Evolutionary conservation across 2,113 vertebrate genomes (phyloP).

Genomic region (Parus major): DNA sequence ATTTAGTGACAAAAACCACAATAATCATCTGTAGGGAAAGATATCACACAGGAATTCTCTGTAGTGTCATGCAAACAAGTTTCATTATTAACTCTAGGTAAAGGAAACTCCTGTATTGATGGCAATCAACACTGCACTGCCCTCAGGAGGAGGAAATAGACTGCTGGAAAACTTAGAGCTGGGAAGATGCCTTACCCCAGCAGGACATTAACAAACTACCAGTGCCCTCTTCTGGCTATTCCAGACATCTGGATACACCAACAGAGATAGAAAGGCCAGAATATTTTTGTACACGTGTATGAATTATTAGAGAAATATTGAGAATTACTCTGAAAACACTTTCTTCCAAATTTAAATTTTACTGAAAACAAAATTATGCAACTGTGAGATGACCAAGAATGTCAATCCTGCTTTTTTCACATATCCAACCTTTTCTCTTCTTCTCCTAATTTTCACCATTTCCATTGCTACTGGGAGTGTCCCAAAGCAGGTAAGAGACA

Average conservation of each 20-base stretch:
- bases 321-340: background rate
- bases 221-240: slow-evolving; percentile 50
- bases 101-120: background rate
- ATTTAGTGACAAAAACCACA: background rate
- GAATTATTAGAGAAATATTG: background rate
- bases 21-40: background rate
- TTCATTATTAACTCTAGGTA: background rate
- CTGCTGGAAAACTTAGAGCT: background rate
- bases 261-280: background rate
- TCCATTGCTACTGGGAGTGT: background rate
- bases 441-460: background rate
- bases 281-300: background rate
- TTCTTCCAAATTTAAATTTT: background rate
- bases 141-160: background rate
- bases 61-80: background rate
- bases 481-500: background rate
- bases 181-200: background rate
- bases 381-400: background rate
- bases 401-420: background rate
- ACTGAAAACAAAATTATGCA: background rate
- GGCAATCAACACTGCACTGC: background rate
- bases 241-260: background rate
- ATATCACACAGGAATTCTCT: background rate
- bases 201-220: background rate
- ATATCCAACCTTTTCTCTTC: background rate